Conservation (phyloP, 1,140 invertebrate genomes). For the Amyelois transitella region DNA sequence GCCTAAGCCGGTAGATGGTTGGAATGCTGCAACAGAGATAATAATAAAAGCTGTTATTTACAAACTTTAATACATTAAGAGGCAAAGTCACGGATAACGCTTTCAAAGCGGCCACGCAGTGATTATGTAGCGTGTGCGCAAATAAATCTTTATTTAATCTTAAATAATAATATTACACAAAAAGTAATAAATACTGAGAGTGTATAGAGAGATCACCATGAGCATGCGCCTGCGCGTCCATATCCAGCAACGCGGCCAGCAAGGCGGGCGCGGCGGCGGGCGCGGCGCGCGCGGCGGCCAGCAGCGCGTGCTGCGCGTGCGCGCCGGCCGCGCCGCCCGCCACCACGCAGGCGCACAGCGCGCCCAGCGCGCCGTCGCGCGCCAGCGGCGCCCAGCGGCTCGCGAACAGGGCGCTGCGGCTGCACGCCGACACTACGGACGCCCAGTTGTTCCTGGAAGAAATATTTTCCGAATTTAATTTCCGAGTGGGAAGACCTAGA, state of each 20-base stretch:
- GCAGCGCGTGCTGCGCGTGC: constrained; percentile 28
- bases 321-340: constrained; percentile 19
- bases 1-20: constrained; percentile 23
- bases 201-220: no score
- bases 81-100: background rate
- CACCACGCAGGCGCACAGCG: constrained; percentile 33
- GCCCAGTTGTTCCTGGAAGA: constrained; percentile 61
- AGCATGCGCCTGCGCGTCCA: constrained; percentile 47
- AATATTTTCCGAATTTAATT: no score
- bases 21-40: constrained; percentile 55
- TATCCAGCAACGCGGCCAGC: constrained; percentile 34
- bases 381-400: constrained; percentile 18
- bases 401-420: constrained; percentile 14
- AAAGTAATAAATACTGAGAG: no score
- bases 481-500: no score
- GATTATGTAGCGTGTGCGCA: no score
- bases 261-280: constrained; percentile 13
- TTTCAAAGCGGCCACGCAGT: no score
- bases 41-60: background rate
- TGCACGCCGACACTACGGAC: constrained; percentile 45
- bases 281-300: constrained; percentile 31
- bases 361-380: constrained; percentile 26
- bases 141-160: no score
- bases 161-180: no score
- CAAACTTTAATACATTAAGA: no score